Evolutionary conservation across 2,113 vertebrate species (phyloP).

Genomic region (Cercopithecus mona): DNA sequence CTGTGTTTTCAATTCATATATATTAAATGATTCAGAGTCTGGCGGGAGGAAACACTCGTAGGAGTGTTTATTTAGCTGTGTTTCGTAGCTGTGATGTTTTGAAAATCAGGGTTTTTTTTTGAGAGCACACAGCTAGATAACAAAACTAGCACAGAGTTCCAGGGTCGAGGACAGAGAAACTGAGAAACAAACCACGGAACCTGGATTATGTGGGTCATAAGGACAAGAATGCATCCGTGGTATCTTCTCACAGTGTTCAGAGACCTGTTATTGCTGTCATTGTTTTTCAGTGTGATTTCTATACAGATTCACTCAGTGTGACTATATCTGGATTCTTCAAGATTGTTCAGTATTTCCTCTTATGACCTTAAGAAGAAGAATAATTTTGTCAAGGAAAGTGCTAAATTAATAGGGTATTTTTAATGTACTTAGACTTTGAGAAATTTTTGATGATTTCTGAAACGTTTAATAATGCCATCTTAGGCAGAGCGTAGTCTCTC

Average conservation of each 20-base stretch:
- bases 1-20: neutral
- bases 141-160: neutral
- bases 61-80: conserved; percentile 56
- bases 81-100: conserved; percentile 41
- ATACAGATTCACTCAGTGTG: neutral
- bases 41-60: conserved; percentile 40
- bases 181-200: neutral
- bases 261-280: neutral
- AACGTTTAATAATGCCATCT: neutral
- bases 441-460: neutral
- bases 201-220: neutral
- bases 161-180: neutral
- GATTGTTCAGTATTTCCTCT: neutral
- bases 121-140: neutral
- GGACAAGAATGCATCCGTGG: neutral
- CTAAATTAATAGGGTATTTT: neutral
- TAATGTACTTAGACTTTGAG: neutral
- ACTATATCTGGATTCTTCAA: neutral
- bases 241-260: neutral
- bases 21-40: conserved; percentile 39
- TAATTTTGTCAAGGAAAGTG: neutral
- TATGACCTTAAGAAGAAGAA: neutral
- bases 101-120: neutral
- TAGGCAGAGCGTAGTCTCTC: neutral
- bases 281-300: neutral